Evolutionary conservation across 1,140 invertebrate species (phyloP).

Genomic region (Paracyclopina nana): DNA sequence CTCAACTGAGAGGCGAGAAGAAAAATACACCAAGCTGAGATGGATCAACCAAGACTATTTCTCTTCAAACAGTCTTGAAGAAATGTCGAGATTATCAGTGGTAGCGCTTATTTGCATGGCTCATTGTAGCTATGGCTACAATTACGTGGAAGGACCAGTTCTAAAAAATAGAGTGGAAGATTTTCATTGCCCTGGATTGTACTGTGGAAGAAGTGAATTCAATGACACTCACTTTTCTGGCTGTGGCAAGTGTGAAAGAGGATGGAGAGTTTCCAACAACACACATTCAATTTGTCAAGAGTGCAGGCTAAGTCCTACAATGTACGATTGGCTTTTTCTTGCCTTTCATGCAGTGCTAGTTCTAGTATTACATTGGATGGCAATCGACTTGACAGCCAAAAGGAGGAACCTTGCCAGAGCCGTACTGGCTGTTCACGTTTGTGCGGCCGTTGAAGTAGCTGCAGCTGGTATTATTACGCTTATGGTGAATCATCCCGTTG

Average conservation of each 20-base stretch:
- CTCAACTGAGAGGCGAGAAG: too few species aligned
- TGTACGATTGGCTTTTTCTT: slow-evolving; percentile 87
- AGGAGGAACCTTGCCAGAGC: slow-evolving; percentile 47
- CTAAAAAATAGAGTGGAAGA: not conserved
- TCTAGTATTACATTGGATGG: slow-evolving; percentile 69
- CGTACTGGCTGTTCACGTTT: slow-evolving; percentile 46
- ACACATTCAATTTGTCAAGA: slow-evolving; percentile 44
- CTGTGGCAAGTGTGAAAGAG: slow-evolving; percentile 57
- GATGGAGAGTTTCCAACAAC: slow-evolving; percentile 25
- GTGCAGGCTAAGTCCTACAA: slow-evolving; percentile 47
- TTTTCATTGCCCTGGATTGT: slow-evolving; percentile 20
- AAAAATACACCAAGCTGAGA: too few species aligned
- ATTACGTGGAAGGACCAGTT: not conserved
- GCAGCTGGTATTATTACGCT: slow-evolving; percentile 49
- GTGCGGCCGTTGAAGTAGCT: slow-evolving; percentile 55
- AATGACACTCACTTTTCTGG: slow-evolving; percentile 34
- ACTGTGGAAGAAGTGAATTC: slow-evolving; percentile 21
- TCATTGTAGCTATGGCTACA: too few species aligned
- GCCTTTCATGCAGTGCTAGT: slow-evolving; percentile 75
- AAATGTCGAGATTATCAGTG: not conserved
- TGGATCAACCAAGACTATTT: too few species aligned
- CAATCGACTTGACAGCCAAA: slow-evolving; percentile 60
- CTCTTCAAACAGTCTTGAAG: too few species aligned
- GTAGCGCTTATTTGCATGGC: too few species aligned
- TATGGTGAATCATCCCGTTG: slow-evolving; percentile 51